Evolutionary conservation across 1,140 invertebrate genomes (phyloP).

Genomic region (Temnothorax nylanderi): DNA sequence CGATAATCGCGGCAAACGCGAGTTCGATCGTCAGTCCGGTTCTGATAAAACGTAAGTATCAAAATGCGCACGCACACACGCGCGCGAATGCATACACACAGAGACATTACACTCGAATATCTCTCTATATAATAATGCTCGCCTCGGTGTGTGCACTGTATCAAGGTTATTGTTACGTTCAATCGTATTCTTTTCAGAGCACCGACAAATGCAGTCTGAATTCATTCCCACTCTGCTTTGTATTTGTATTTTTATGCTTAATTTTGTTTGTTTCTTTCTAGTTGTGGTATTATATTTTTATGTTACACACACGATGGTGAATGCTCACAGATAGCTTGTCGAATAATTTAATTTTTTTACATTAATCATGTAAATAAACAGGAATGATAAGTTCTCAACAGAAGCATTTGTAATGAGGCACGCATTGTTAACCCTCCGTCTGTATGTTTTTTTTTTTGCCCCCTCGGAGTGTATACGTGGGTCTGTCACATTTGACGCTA

Average conservation of each 20-base stretch:
- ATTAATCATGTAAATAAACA: neutral
- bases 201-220: neutral
- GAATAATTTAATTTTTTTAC: neutral
- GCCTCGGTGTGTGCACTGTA: neutral
- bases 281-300: neutral
- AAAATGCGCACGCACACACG: neutral
- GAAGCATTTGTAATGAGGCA: conserved; percentile 21
- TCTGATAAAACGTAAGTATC: conserved; percentile 94
- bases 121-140: conserved; percentile 19
- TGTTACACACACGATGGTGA: neutral
- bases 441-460: no score
- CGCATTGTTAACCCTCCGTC: neutral
- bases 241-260: neutral
- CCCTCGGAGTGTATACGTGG: no score
- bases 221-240: neutral
- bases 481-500: no score
- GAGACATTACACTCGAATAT: neutral
- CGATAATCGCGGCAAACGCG: conserved; percentile 93
- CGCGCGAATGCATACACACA: neutral
- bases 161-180: neutral
- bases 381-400: neutral
- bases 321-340: neutral
- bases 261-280: neutral
- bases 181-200: conserved; percentile 5
- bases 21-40: conserved; percentile 97